Evolutionary conservation across 2,113 vertebrate genomes (phyloP).

Genomic region (Pygoscelis antarcticus): DNA sequence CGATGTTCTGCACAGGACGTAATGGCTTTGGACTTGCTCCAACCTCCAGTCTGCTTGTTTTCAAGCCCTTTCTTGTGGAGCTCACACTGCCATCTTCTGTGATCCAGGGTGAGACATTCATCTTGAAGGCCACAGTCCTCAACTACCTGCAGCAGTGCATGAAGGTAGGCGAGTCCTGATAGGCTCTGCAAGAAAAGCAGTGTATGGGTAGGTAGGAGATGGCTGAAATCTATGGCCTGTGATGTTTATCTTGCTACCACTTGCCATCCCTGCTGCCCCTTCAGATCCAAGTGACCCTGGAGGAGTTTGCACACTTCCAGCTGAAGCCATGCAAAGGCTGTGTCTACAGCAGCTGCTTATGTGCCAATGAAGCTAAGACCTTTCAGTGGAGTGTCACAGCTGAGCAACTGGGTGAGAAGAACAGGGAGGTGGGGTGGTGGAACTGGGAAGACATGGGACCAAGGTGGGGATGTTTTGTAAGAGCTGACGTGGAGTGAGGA

Average conservation of each 20-base stretch:
- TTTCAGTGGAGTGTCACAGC: constrained; percentile 80
- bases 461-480: not conserved
- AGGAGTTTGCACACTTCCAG: constrained; percentile 52
- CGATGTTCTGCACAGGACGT: constrained; percentile 82
- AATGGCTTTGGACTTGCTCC: constrained; percentile 84
- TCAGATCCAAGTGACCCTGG: constrained; percentile 73
- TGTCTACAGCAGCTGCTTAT: constrained; percentile 79
- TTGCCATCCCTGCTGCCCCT: not conserved
- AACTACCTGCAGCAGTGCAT: constrained; percentile 75
- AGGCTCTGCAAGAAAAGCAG: not conserved
- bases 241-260: not conserved
- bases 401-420: constrained; percentile 74
- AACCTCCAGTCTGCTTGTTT: constrained; percentile 70
- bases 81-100: constrained; percentile 84
- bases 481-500: not conserved
- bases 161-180: constrained; percentile 54
- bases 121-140: constrained; percentile 81
- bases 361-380: constrained; percentile 74
- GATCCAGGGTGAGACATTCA: constrained; percentile 82
- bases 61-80: constrained; percentile 86
- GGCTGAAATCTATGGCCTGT: not conserved
- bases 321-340: constrained; percentile 58
- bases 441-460: not conserved
- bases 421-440: not conserved
- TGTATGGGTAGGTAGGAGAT: not conserved